Base-by-base conservation (phyloP, 1,140 invertebrate species). In the Venturia canescens region DNA sequence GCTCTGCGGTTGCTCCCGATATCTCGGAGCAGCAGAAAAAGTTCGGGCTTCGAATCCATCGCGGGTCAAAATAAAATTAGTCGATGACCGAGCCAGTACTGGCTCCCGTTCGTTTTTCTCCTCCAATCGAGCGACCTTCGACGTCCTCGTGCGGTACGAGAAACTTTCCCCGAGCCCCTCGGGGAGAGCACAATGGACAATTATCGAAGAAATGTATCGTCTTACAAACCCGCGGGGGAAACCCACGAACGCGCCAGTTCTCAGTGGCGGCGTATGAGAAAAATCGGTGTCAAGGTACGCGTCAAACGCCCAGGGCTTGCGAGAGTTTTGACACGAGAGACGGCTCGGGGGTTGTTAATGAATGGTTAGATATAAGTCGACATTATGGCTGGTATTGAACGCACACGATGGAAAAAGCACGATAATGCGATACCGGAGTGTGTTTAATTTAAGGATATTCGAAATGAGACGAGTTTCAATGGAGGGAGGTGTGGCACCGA, bases 361-460 rank as follows among this genome's bases (percentile, higher is more conserved):
- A 91, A 87, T 90, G 91, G 91, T 92, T 92, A 91, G 89, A 88
- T 91, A 91, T 92, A 92, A 91, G 89, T 89, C 88, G 88, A 85
- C 83, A 88, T 88, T 88, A 86, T 83, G 72, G 26, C 4, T 44
- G 38, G 75, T 77, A 77, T 77, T 77, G 27, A 27, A 27, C 29
- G 71, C 29, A 53, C 48, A 31, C n/a, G 66, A 69, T 44, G 75
- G n/a, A 66, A 31, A 63, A 69, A 18, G 69, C 48, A 75, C 78
- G 77, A 88, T 89, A 90, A 88, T 88, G 87, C 80, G 85, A 89
- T 87, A 90, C 88, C 84, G 82, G 86, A 86, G 85, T 86, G 86
- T 88, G 87, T 91, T 92, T 92, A 91, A 91, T 88, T 88, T 89
- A 88, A 91, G 89, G 88, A 88, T 89, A 89, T 89, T 86, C 87